These are phyloP conservation scores for Scolopax bukidnonensis DNA, from an alignment of 2,797 vertebrate genomes.

Conservation along the genomic window DNA sequence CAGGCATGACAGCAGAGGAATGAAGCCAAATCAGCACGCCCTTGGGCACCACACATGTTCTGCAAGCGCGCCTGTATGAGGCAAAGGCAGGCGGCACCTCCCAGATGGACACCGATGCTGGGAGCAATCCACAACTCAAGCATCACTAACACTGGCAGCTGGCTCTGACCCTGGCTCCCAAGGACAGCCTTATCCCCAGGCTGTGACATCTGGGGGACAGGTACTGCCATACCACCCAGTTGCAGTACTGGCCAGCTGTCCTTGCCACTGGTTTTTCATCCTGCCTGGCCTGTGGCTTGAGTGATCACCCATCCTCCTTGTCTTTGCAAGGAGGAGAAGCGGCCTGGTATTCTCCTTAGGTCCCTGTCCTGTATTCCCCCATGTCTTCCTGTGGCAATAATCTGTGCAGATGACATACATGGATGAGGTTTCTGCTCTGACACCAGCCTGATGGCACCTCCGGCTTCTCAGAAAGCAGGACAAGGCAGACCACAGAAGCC, in stretches of 20 bases:
- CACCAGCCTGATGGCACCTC: neutral
- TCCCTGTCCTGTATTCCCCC: neutral
- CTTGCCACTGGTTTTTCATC: neutral
- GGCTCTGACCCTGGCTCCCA: neutral
- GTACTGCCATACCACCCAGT: neutral
- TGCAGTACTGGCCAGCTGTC: neutral
- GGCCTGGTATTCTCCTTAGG: neutral
- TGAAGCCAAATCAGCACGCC: neutral
- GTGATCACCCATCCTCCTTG: fast-evolving
- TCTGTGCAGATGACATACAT: neutral
- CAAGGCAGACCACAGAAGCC: neutral
- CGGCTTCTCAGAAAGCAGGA: neutral
- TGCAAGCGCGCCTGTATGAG: neutral
- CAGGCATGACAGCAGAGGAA: neutral
- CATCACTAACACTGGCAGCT: neutral
- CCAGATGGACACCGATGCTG: neutral
- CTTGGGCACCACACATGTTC: neutral
- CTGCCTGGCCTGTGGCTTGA: fast-evolving
- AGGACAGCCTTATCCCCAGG: neutral
- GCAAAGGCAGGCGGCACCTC: neutral
- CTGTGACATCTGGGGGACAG: neutral
- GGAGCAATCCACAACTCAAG: neutral
- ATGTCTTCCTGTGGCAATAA: neutral
- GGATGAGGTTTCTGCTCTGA: neutral
- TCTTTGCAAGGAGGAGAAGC: neutral